Evolutionary conservation across 64 coral and sea anemone species (phyloP), one percentile per base, ranked within the genome.

Genomic region (Montipora capricornis): DNA sequence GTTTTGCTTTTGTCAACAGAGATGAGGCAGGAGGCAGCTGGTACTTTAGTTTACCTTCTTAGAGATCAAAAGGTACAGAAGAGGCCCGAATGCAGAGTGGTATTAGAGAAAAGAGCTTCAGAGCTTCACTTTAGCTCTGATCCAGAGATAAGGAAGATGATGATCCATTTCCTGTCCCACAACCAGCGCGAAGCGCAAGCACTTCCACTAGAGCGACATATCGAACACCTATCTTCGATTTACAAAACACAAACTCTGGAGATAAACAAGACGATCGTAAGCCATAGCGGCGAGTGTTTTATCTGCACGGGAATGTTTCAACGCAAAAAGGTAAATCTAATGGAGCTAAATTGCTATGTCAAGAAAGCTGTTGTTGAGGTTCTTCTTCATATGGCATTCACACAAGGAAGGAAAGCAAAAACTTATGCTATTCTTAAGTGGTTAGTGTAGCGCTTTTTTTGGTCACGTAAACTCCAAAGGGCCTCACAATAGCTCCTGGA

Each of bases 21-120:
- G 20, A 13, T 73, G 0, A 69, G 82, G 19, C 67, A n/a, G 9
- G 82, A 86, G 45, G 82, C 82, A 0, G 66, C 44, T 5, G 15
- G 62, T 6, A 22, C 45, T 86, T 50, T 86, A 68, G 47, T 50
- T 5, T 68, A 86, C 46, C 45, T 86, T n/a, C 62, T 86, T 1
- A 49, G 17, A n/a, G 66, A 86, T 37, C 12, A 48, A 24, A 86
- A 49, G 4, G 13, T 86, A 7, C 82, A 70, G 44, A 52, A 24
- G 45, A 86, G 47, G 20, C 82, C 82, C n/a, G 82, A 86, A 49
- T 71, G 82, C 44, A 48, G 82, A 71, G 62, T 11, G 8, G 22
- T 86, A 46, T 12, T 86, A 2, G 82, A 86, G 66, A 7, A 47
- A 6, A 4, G 67, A 15, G 48, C 61, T 9, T 86, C 82, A 22